Evolutionary conservation across 2,797 vertebrate species (phyloP), one percentile per base, ranked within the genome.

Genomic region (Onychomys arenicola): DNA sequence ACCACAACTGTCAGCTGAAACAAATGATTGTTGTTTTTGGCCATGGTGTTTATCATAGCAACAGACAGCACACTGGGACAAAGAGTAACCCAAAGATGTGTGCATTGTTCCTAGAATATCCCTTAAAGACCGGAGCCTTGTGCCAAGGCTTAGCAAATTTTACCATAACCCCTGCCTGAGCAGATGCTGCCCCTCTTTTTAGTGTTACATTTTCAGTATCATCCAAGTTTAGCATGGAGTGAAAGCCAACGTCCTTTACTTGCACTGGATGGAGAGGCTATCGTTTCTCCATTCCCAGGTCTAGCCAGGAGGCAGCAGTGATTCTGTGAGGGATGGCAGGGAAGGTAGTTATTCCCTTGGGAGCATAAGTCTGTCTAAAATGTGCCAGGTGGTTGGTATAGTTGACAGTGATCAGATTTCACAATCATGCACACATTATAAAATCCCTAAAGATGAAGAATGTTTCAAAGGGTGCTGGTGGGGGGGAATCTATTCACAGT

Each of bases 341-440:
- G 94, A 87, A n/a, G 82, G 88, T 69, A 61, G 98, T 67, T 29
- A 90, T 97, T 97, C 75, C 75, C 75, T 97, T 94, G 63, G 46
- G 29, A 97, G 96, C 55, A 55, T 71, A 96, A 97, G 91, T 97
- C 94, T 98, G 84, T 97, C 97, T 97, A 96, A 98, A 98, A 98
- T 98, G 84, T 98, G 92, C 97, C 89, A 97, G 97, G 91, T 98
- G 98, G 98, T 97, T 98, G 98, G 96, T 97, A 96, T 98, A 98
- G 97, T 98, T 97, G 94, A 94, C n/a, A 75, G 69, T 59, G 52
- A 88, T 59, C 17, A 97, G 82, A 32, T 69, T 96, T 96, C 82
- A 19, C 91, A 93, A 96, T 97, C 92, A 92, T 95, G 76, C 93
- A 83, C 78, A 96, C 69, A 92, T 76, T 84, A 49, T 97, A 97